These are phyloP conservation scores for Parapsyche elsis DNA, from an alignment of 1,140 invertebrate species.

Conservation along the genomic window DNA sequence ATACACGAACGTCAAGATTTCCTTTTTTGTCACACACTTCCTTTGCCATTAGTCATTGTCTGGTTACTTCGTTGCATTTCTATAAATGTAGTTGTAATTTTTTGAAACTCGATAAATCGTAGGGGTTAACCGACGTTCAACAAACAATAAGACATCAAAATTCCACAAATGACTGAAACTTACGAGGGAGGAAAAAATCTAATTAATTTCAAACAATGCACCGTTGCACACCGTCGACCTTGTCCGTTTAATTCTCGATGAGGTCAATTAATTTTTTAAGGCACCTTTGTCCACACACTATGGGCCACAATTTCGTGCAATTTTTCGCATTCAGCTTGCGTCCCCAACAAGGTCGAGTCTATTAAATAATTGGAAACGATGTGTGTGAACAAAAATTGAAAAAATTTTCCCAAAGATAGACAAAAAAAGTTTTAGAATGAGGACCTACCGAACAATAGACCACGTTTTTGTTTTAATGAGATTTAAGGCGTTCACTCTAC, in stretches of 20 bases:
- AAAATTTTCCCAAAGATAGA: conserved; percentile 13
- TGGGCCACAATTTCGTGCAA: not conserved
- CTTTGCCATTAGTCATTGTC: no score
- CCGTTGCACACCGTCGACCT: conserved; percentile 1
- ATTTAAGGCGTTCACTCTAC: no score
- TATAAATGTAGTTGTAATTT: no score
- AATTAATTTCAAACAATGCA: conserved; percentile 14
- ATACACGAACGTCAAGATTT: no score
- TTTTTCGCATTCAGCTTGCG: not conserved
- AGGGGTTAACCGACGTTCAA: no score
- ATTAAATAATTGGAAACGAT: conserved; percentile 7
- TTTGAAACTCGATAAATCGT: no score
- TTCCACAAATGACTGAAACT: not conserved
- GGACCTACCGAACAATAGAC: not conserved
- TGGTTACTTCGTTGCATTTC: no score
- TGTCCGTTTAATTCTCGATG: conserved; percentile 2
- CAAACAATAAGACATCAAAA: no score
- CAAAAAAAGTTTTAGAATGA: not conserved
- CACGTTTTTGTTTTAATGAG: not conserved
- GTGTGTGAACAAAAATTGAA: conserved; percentile 3
- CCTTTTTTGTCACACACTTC: no score
- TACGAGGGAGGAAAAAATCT: not conserved
- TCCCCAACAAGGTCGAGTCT: not conserved
- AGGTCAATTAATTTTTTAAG: not conserved
- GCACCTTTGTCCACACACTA: no score